Evolutionary conservation across 2,888 invertebrate genomes (phyloP).

Genomic region (Scaptomyza reducta): DNA sequence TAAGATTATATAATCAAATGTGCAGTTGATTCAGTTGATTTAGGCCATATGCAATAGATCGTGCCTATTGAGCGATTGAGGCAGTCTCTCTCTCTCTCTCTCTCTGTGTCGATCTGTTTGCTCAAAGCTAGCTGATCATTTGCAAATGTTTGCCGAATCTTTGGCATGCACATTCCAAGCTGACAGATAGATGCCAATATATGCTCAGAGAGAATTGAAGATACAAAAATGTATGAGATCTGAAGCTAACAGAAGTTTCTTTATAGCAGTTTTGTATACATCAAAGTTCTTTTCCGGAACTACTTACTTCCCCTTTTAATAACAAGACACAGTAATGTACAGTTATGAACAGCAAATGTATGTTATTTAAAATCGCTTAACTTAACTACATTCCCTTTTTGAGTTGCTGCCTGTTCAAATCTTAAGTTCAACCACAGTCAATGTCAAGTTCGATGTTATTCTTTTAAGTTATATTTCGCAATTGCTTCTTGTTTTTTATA

Average conservation of each 20-base stretch:
- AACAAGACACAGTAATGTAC: neutral
- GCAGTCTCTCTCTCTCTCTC: conserved; percentile 1
- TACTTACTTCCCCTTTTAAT: neutral
- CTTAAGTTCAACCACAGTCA: conserved; percentile 11
- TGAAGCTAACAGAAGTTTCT: neutral
- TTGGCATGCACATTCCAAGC: conserved; percentile 8
- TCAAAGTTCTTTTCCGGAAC: neutral
- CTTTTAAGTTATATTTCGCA: neutral
- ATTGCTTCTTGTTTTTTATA: conserved; percentile 1
- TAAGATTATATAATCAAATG: conserved; percentile 66
- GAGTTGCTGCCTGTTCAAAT: neutral
- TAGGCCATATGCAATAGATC: conserved; percentile 31
- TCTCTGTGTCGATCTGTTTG: neutral
- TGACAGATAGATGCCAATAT: neutral
- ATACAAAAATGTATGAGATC: neutral
- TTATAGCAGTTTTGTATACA: no score
- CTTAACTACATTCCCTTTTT: neutral
- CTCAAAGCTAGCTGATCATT: conserved; percentile 8
- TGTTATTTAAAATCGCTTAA: conserved; percentile 1
- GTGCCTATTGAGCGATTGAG: conserved; percentile 7
- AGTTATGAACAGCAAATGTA: no score
- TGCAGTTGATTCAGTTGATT: conserved; percentile 52
- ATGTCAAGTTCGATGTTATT: conserved; percentile 18
- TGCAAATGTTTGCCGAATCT: conserved; percentile 8
- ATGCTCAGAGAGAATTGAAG: neutral